Evolutionary conservation across 2,113 vertebrate species (phyloP).

Genomic region (Coptodon bakossiorum): DNA sequence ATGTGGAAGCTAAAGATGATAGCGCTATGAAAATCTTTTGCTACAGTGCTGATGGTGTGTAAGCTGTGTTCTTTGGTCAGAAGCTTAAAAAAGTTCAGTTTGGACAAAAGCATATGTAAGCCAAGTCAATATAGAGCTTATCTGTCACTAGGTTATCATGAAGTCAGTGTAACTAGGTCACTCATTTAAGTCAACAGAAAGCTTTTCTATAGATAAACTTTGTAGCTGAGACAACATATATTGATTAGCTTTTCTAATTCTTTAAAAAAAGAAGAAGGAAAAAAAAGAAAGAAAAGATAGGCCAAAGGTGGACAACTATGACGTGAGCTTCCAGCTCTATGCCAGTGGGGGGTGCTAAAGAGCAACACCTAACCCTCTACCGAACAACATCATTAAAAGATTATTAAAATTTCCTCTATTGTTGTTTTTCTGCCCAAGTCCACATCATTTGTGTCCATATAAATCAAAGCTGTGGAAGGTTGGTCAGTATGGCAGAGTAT

Average conservation of each 20-base stretch:
- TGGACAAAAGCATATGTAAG: background rate
- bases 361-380: background rate
- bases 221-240: background rate
- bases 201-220: background rate
- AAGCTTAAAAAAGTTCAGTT: background rate
- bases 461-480: conserved; percentile 14
- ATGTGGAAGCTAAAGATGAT: background rate
- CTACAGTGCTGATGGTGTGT: background rate
- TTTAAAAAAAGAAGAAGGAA: background rate
- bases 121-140: background rate
- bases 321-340: background rate
- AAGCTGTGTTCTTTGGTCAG: background rate
- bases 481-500: conserved; percentile 10
- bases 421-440: background rate
- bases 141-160: background rate
- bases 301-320: background rate
- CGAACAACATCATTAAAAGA: background rate
- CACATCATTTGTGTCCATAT: background rate
- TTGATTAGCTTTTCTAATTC: background rate
- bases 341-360: background rate
- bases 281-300: background rate
- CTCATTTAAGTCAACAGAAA: background rate
- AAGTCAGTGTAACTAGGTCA: background rate
- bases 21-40: background rate
- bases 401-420: background rate